Base-by-base conservation (phyloP, 23 tunicate species). In the Trididemnum miniatum region DNA sequence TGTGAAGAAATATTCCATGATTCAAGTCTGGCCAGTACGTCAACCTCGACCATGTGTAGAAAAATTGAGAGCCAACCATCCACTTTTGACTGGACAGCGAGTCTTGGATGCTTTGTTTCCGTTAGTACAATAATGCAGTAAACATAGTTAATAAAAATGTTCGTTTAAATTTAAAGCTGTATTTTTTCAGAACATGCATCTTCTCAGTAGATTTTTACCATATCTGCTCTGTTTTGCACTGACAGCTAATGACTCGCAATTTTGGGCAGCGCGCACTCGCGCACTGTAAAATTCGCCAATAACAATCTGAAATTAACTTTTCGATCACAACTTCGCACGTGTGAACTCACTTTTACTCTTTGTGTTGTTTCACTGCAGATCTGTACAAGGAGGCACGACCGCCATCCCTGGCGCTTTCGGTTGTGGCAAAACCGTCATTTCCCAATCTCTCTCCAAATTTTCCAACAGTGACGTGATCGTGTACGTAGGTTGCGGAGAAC, bases 331-430 rank as follows among this genome's bases (percentile, higher is more conserved):
- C n/a, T n/a, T n/a, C n/a, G n/a, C n/a, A n/a, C n/a, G n/a, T n/a
- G n/a, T n/a, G n/a, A n/a, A n/a, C n/a, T n/a, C n/a, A n/a, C n/a
- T n/a, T n/a, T n/a, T n/a, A n/a, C n/a, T n/a, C n/a, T n/a, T n/a
- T n/a, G n/a, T n/a, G n/a, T n/a, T 49, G 12, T 49, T 18, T 18
- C 18, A 33, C 59, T 79, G 5, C 84, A 89, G 98, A 2, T 59
- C 85, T 77, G 95, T 89, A 20, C 96, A 89, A 90, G 99, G 99
- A 32, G 99, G 99, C 0, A 95, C 99, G 0, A 95, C 99, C 0
- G 99, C 99, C 32, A 95, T 95, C 39, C 99, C 99, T 20, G 99
- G 99, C 35, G 99, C 99, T 82, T 95, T 95, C 75, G 99, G 99
- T 27, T 95, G 99, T 52, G 99, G 99, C 15, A 95, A 95, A 59